A percentile compares a stretch with the other conserved stretches of the same genome.
These are phyloP conservation scores for Mycalesis mineus DNA, from an alignment of 2,888 invertebrate species.

Conservation along the genomic window DNA sequence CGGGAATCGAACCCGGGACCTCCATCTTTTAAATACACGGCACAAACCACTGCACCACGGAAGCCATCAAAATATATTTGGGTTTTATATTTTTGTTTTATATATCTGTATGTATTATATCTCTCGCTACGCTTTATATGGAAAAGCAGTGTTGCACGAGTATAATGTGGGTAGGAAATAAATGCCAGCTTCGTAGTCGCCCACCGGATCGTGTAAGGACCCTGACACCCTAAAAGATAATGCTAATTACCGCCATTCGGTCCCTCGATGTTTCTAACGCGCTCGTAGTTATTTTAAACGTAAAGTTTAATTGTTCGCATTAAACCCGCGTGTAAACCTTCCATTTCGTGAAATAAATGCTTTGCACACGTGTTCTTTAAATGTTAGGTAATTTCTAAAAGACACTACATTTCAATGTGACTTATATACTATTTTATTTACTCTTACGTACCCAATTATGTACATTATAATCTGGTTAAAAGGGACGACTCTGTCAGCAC, in stretches of 20 bases:
- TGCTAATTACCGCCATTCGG: slow-evolving; percentile 31
- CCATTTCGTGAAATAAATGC: slow-evolving; percentile 4
- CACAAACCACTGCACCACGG: no score
- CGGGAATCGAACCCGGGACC: no score
- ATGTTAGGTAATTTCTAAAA: neutral
- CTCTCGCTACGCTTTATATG: neutral
- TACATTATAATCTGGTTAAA: no score
- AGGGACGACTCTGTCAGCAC: no score
- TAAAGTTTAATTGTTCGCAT: slow-evolving; percentile 30
- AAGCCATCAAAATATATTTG: no score
- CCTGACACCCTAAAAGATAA: slow-evolving; percentile 32
- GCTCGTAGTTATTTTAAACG: slow-evolving; percentile 21
- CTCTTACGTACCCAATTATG: no score
- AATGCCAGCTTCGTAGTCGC: slow-evolving; percentile 12
- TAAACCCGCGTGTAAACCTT: slow-evolving; percentile 15
- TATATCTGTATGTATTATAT: no score
- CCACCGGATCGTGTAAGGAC: slow-evolving; percentile 24
- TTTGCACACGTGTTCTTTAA: neutral
- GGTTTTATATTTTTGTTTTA: no score
- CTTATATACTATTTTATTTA: no score
- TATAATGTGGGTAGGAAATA: slow-evolving; percentile 20
- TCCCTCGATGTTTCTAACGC: slow-evolving; percentile 24
- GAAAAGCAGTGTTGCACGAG: neutral
- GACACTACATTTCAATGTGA: no score
- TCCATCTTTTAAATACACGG: no score